Evolutionary conservation across 2,888 invertebrate genomes (phyloP), one percentile per base, ranked within the genome.

Genomic region (Urechis unicinctus): DNA sequence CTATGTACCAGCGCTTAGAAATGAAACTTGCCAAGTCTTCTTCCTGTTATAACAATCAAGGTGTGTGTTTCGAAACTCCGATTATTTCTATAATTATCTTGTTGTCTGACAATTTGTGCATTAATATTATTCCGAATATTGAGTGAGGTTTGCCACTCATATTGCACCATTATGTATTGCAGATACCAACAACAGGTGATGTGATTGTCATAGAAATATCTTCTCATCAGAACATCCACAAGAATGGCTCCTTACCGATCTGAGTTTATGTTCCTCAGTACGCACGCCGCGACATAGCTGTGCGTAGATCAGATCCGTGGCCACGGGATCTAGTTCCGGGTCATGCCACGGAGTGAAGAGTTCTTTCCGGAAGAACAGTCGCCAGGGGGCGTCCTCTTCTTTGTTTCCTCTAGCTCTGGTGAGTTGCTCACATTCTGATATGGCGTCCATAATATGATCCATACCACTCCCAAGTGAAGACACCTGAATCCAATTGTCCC

Each of bases 381-480:
- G 52, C 66, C 66, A 66, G 43, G 60, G 59, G n/a, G 62, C 57
- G 17, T 62, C 58, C 53, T 58, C 55, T 36, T 59, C 60, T 17
- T 48, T 4, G 24, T 50, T 13, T 4, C 57, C 57, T n/a, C 53
- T 52, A 22, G 48, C 49, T 17, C 57, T 21, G 48, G 59, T 47
- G 6, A 63, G 50, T 59, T 66, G 64, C 45, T 66, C 66, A 47
- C 66, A 66, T 53, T 66, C 66, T 2, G 61, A 55, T n/a, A 66
- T 62, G 25, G 66, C 66, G 52, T 66, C 66, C 66, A 66, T 66
- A 48, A 66, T 61, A 52, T 65, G 66, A 52, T 66, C 66, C 21
- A 57, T 44, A 36, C 66, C 66, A 49, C 61, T 61, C 43, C 66
- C 66, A 13, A 66, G 60, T 5, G 64, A 65, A n/a, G 66, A 66